A percentile compares a stretch with the other conserved stretches of the same genome.
phyloP scores from a whole-genome alignment of 2,888 invertebrate genomes.

The Oligia latruncula region DNA sequence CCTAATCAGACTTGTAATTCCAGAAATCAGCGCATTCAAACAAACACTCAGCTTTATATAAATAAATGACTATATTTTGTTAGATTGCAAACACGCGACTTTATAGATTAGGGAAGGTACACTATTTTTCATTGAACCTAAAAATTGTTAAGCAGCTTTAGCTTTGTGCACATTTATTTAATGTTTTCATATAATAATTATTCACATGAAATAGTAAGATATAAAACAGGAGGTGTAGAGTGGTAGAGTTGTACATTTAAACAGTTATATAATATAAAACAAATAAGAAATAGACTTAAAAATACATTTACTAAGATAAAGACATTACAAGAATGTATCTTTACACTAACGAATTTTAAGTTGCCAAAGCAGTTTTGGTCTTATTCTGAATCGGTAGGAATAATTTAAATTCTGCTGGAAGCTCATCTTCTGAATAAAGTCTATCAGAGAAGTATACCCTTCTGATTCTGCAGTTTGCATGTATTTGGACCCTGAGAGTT shows the following conservation, averaged over 20 bases:
- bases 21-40: too few species aligned
- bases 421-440: constrained; percentile 97
- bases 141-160: constrained; percentile 18
- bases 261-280: constrained; percentile 61
- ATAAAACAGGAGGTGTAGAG: constrained; percentile 71
- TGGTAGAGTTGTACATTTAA: constrained; percentile 66
- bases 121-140: constrained; percentile 4
- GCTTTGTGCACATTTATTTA: constrained; percentile 52
- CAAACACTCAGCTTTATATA: too few species aligned
- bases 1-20: too few species aligned
- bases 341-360: constrained; percentile 75
- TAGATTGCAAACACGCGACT: not conserved
- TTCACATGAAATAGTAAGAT: constrained; percentile 41
- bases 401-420: constrained; percentile 98
- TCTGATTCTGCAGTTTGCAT: constrained; percentile 98
- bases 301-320: constrained; percentile 79
- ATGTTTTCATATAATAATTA: constrained; percentile 7
- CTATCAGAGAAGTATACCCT: constrained; percentile 97
- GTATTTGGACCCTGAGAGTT: constrained; percentile 97
- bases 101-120: not conserved
- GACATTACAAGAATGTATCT: constrained; percentile 61
- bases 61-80: not conserved
- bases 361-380: constrained; percentile 89
- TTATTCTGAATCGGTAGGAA: constrained; percentile 97
- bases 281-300: constrained; percentile 80